Conservation (phyloP, 1,140 invertebrate genomes). For the Meloidogyne floridensis region DNA sequence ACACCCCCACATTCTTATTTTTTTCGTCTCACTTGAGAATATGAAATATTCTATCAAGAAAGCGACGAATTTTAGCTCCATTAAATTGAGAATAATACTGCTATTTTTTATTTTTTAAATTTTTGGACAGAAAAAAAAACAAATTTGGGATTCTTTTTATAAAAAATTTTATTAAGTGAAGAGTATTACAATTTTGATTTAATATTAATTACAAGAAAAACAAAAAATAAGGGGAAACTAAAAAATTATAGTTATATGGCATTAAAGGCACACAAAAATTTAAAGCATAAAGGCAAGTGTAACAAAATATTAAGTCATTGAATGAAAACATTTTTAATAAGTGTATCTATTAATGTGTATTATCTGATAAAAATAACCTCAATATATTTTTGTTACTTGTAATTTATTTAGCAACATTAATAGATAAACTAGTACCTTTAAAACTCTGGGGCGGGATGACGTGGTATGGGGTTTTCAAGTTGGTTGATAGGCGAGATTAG, state of each 20-base stretch:
- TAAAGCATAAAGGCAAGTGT: background rate
- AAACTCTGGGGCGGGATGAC: no score
- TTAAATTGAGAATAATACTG: background rate
- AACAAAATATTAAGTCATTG: background rate
- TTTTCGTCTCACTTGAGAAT: background rate
- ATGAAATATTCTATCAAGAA: background rate
- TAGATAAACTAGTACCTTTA: no score
- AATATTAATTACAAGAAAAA: background rate
- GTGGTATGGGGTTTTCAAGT: no score
- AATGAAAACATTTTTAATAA: background rate
- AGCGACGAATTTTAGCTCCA: background rate
- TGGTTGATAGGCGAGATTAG: no score
- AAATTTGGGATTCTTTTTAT: background rate
- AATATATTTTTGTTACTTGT: no score
- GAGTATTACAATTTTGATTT: background rate
- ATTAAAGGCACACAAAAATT: background rate
- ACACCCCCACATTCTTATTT: background rate
- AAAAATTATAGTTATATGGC: background rate
- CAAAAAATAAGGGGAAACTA: background rate
- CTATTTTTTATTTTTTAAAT: background rate
- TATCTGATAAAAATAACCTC: no score
- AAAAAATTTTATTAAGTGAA: background rate
- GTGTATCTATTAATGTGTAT: no score
- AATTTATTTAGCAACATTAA: no score
- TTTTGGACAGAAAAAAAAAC: background rate